Base-by-base conservation (phyloP, 2,797 vertebrate species). In the Gallinago solitaria region DNA sequence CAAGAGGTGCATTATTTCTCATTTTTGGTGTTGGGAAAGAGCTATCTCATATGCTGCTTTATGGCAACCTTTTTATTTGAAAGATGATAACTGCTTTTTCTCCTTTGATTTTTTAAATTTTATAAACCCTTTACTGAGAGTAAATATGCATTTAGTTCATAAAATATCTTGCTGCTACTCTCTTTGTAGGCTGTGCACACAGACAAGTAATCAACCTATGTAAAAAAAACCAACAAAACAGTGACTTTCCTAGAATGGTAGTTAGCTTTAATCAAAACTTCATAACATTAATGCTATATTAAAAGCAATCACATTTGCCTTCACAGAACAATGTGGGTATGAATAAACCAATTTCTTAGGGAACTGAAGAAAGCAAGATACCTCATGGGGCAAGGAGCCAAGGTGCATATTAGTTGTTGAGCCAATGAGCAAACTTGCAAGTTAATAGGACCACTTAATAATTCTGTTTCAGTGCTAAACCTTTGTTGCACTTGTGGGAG, bases 211-310 rank as follows among this genome's bases (percentile, higher is more conserved):
- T 89, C 41, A 84, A 41, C 32, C 5, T 17, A 23, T 61, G 57
- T 17, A 51, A 67, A 33, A 33, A 28, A 27, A 27, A 24, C 12
- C 41, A 17, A 4, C 3, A 47, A 4, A 18, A 6, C 28, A 19
- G 21, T 89, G 32, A 9, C 91, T 86, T 82, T 69, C 47, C 65
- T 73, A 6, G 60, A 78, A 70, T n/a, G 23, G 50, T 30, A 87
- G 78, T 90, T 80, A 82, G 53, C 75, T 85, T 90, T 89, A 91
- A 95, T 88, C 89, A 90, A 69, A 91, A 73, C 87, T 88, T 86
- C 33, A 3, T 73, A 57, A 86, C 50, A 30, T 60, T 73, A 53
- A 83, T 82, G 87, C 70, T 90, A 3, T 64, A 74, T 95, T 93
- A 85, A 93, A 93, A 95, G 65, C 79, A 75, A 30, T 85, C 67